Base-by-base conservation (phyloP, 2,888 invertebrate species). In the Noctua pronuba region DNA sequence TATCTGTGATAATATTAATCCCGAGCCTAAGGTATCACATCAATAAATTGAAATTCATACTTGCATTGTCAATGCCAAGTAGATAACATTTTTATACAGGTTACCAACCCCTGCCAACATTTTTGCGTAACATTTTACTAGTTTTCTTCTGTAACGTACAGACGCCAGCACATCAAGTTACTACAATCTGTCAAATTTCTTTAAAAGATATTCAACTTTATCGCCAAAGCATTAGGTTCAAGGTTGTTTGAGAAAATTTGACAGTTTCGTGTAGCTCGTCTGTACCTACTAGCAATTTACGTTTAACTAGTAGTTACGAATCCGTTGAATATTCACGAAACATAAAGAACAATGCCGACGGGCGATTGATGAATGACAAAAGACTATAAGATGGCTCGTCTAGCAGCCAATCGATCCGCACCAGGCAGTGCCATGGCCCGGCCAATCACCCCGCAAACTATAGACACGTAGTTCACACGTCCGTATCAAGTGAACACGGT, bases 401-500 rank as follows among this genome's bases (percentile, higher is more conserved):
- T 91, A 89, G 88, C 83, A 88, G 66, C 81, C 85, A 90, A 96
- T 96, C 96, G 95, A 96, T 94, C 95, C 92, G 96, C 88, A 85
- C 92, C 94, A 93, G 86, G 82, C 91, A 60, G 96, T 95, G 86
- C 94, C 95, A 91, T 84, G 94, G 83, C 81, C 88, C 93, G 96
- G 96, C 92, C 96, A 96, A 84, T 95, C 94, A 96, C 96, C 96
- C 94, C 92, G 65, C 86, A 87, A 86, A 89, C 91, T 88, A 89
- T 88, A 89, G 84, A 86, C 87, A 89, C 90, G 80, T 89, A 88
- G 82, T 90, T 90, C 89, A 91, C 91, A 92, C 81, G 46, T 77
- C 80, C 55, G 65, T 67, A 46, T 55, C 70, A 82, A 73, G 62
- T 55, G 77, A 76, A 64, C 64, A 77, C 66, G 64, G 49, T 35